Conservation (phyloP, 2,113 vertebrate genomes). For the Phainopepla nitens region DNA sequence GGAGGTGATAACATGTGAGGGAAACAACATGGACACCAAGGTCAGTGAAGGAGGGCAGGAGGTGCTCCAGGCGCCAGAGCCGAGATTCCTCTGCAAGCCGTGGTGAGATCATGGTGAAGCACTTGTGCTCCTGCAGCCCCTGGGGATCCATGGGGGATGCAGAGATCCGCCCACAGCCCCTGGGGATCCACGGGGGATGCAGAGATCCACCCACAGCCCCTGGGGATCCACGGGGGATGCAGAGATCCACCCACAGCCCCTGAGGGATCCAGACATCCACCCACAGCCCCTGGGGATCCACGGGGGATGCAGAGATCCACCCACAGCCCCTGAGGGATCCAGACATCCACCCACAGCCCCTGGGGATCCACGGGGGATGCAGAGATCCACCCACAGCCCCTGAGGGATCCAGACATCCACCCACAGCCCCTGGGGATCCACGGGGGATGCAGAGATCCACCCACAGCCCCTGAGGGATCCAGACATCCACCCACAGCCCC, state of each 20-base stretch:
- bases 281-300: too few species aligned
- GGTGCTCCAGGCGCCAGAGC: fast-evolving
- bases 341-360: background rate
- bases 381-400: too few species aligned
- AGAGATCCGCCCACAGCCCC: background rate
- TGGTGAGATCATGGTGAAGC: background rate
- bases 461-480: background rate
- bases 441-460: too few species aligned
- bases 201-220: background rate
- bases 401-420: background rate
- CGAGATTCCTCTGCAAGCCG: fast-evolving
- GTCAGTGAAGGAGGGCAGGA: background rate
- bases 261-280: background rate
- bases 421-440: too few species aligned
- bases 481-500: background rate
- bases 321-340: background rate
- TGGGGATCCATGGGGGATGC: background rate
- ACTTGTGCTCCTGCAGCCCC: background rate
- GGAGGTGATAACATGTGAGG: background rate
- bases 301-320: too few species aligned
- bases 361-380: too few species aligned
- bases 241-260: too few species aligned
- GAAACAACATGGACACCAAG: too few species aligned
- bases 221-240: too few species aligned
- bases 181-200: too few species aligned